Conservation (phyloP, 2,888 invertebrate genomes). For the Noctua comes region DNA sequence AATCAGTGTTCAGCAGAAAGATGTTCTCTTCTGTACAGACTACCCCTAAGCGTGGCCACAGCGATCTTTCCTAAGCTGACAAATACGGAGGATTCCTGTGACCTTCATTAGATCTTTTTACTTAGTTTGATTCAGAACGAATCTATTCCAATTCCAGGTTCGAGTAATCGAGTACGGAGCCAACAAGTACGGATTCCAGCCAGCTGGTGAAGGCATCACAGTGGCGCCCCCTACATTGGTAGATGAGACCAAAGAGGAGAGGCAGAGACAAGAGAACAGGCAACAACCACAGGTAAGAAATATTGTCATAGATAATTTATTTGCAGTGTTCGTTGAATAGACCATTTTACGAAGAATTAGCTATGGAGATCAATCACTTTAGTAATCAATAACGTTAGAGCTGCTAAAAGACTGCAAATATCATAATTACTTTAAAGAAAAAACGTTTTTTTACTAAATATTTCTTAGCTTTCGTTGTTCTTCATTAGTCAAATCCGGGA, state of each 20-base stretch:
- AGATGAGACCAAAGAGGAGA: conserved; percentile 85
- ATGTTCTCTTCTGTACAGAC: not conserved
- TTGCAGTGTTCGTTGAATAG: not conserved
- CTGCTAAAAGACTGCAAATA: not conserved
- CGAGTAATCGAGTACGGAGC: conserved; percentile 97
- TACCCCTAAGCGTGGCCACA: not conserved
- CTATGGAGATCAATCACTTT: not conserved
- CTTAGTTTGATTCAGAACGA: not conserved
- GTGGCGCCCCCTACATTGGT: conserved; percentile 92
- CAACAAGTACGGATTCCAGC: conserved; percentile 96
- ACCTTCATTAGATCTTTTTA: not conserved
- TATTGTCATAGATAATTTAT: not conserved
- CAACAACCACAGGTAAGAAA: conserved; percentile 47
- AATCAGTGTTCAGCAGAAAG: no score
- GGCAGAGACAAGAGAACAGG: conserved; percentile 39
- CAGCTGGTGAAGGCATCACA: conserved; percentile 96
- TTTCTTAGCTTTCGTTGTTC: not conserved
- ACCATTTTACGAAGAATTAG: not conserved
- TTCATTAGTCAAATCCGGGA: not conserved
- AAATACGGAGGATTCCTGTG: not conserved
- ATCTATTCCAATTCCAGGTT: conserved; percentile 73
- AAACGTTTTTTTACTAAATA: not conserved
- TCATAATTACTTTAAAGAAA: not conserved
- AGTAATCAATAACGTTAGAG: not conserved
- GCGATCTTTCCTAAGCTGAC: not conserved